Evolutionary conservation across 2,113 vertebrate species (phyloP), one percentile per base, ranked within the genome.

Genomic region (Cyphomyrus discorhynchus): DNA sequence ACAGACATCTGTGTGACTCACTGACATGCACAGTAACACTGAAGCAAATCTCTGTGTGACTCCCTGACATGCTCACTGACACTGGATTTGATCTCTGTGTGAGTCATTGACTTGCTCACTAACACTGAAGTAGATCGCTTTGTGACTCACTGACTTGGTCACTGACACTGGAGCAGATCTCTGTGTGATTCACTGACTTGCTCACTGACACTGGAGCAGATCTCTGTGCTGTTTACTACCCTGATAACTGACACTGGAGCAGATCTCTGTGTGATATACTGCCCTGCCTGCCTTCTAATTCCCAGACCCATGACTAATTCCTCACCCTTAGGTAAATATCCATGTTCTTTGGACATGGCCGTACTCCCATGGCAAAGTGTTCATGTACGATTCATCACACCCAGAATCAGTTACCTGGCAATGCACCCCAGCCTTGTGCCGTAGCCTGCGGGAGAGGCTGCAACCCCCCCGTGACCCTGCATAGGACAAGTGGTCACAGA

Each of bases 351-450:
- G 10, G 87, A 62, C 10, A 10, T n/a, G 87, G 56, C 21, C 56
- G 39, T 10, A 62, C 7, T 88, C 53, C 87, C 62, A 80, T 86
- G 90, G 80, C 31, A 42, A 83, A 90, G 88, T 82, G 88, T 89
- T 77, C 86, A 88, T 86, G 87, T 85, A 88, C 66, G 83, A 56
- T 91, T 85, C 89, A 91, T 90, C 58, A 92, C 85, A 85, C 70
- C 87, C 88, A 56, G 80, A 87, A 49, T 89, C 88, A 83, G 49
- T 27, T 31, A 88, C 70, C 74, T 58, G 77, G 86, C 35, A 86
- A 19, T n/a, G 45, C 6, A 85, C 91, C 87, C 45, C n/a, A 5
- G 62, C 62, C 62, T 31, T 31, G 27, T 5, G 27, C 62, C n/a
- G 0, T 13, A 66, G 62, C 62, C 62, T 66, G 8, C 2, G 10